Evolutionary conservation across 1,140 invertebrate species (phyloP).

Genomic region (Drosophila funebris): DNA sequence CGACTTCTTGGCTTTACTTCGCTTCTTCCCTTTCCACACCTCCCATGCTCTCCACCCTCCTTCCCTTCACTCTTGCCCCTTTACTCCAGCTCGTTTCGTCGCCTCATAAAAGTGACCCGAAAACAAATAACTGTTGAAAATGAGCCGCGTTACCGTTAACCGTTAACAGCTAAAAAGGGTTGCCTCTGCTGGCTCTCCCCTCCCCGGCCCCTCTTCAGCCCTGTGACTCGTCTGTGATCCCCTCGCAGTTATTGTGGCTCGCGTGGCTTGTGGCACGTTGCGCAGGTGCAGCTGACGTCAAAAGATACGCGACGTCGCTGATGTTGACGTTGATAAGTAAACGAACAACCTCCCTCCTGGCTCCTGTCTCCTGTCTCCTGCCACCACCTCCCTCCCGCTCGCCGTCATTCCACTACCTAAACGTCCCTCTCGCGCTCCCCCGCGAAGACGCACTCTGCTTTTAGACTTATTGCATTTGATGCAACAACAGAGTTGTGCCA

Average conservation of each 20-base stretch:
- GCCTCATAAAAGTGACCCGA: slow-evolving; percentile 27
- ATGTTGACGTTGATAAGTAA: slow-evolving; percentile 37
- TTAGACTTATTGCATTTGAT: not conserved
- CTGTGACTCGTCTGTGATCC: not conserved
- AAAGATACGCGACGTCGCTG: slow-evolving; percentile 1
- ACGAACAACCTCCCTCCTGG: not conserved
- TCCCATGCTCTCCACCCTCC: not conserved
- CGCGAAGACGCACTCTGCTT: not conserved
- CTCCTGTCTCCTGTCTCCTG: too few relatives aligned
- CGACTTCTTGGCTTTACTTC: not conserved
- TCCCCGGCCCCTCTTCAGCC: not conserved
- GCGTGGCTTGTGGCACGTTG: slow-evolving; percentile 9
- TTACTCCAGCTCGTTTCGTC: not conserved
- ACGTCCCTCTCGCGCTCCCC: slow-evolving; percentile 30
- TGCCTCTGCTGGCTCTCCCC: not conserved
- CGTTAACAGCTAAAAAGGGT: slow-evolving; percentile 45
- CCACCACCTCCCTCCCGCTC: not conserved
- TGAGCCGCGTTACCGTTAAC: slow-evolving; percentile 65
- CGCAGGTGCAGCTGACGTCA: slow-evolving; percentile 68
- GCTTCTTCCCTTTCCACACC: not conserved
- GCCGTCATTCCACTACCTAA: not conserved
- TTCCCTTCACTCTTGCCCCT: not conserved
- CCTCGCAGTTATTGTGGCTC: not conserved
- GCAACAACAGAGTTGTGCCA: not conserved
- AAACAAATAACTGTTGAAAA: slow-evolving; percentile 47